These are phyloP conservation scores for Empidonax traillii DNA, from an alignment of 2,113 vertebrate species.

Conservation along the genomic window DNA sequence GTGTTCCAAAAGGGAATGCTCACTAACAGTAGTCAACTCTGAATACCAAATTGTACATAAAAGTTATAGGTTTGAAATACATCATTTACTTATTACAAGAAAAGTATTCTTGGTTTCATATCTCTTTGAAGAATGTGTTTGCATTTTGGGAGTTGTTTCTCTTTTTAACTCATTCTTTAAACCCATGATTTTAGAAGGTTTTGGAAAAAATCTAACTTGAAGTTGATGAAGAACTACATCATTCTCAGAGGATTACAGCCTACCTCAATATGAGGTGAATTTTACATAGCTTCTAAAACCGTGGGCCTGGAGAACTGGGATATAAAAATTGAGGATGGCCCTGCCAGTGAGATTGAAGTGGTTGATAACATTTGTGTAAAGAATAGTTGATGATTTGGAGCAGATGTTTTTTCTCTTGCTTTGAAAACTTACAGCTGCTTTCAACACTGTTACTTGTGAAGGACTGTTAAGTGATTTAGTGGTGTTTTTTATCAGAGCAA, in stretches of 20 bases:
- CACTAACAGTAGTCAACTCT: not conserved
- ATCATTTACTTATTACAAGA: not conserved
- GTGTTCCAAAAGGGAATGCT: not conserved
- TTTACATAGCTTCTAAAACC: not conserved
- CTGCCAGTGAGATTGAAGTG: not conserved
- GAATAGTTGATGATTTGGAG: not conserved
- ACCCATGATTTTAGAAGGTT: not conserved
- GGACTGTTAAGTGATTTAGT: not conserved
- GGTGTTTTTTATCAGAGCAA: not conserved
- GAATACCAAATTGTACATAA: not conserved
- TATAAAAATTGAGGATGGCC: not conserved
- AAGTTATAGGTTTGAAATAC: not conserved
- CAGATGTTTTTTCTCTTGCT: not conserved
- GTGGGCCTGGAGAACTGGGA: accelerated
- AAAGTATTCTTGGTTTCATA: not conserved
- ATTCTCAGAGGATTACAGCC: not conserved
- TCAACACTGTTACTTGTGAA: not conserved
- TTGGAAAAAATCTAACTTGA: not conserved
- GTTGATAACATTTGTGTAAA: not conserved
- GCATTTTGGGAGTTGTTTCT: not conserved
- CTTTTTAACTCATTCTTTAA: not conserved
- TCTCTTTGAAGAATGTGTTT: not conserved
- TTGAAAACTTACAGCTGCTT: not conserved
- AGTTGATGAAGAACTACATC: not conserved
- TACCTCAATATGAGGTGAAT: not conserved